Evolutionary conservation across 2,888 invertebrate species (phyloP).

Genomic region (Galerucella nymphaeae): DNA sequence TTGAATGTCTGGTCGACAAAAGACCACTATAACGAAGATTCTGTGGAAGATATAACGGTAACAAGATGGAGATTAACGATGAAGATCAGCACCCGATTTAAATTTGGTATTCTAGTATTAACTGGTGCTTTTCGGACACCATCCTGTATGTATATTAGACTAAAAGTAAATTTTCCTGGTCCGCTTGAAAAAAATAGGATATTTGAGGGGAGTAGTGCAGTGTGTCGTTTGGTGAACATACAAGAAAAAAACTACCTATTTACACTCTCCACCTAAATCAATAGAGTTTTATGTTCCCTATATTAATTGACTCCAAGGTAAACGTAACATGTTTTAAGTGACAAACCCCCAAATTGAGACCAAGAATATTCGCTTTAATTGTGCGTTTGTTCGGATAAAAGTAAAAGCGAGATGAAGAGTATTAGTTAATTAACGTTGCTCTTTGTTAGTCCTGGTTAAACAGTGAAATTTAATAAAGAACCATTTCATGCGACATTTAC

Average conservation of each 20-base stretch:
- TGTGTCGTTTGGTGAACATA: constrained; percentile 46
- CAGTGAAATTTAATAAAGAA: constrained; percentile 1
- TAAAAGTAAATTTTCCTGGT: constrained; percentile 32
- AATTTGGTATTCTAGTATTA: no score
- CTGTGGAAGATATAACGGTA: no score
- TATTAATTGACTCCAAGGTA: constrained; percentile 86
- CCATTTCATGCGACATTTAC: not conserved
- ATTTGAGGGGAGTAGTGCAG: constrained; percentile 42
- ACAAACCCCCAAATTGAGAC: constrained; percentile 50
- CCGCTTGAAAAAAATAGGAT: constrained; percentile 11
- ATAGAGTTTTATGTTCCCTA: constrained; percentile 78
- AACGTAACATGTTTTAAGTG: constrained; percentile 65
- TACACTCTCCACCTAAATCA: constrained; percentile 58
- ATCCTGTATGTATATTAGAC: not conserved
- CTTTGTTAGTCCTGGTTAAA: not conserved
- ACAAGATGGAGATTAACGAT: no score
- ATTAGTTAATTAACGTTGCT: constrained; percentile 8
- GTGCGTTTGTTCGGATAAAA: constrained; percentile 47
- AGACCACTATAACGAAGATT: no score
- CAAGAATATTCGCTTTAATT: constrained; percentile 43
- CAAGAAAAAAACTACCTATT: constrained; percentile 51
- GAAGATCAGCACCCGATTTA: no score
- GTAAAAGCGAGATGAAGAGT: constrained; percentile 1
- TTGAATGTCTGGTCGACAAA: no score
- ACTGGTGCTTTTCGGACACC: no score